Evolutionary conservation across 2,113 vertebrate species (phyloP), one percentile per base, ranked within the genome.

Genomic region (Vulpes vulpes): DNA sequence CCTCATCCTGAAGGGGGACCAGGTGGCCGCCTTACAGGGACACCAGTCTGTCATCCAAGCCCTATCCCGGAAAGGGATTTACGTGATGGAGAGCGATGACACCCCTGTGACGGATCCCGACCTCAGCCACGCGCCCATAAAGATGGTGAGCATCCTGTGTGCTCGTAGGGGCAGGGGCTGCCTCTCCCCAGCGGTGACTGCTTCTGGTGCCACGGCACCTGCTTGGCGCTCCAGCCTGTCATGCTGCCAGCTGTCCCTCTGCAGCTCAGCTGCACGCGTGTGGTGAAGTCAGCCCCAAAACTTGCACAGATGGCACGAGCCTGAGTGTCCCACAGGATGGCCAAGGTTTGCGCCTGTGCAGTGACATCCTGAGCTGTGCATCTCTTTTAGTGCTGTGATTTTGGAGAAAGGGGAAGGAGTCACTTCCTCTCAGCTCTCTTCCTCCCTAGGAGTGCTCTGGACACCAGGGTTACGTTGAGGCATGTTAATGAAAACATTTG

Each of bases 31-130:
- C 0, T 98, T 99, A 82, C 99, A 99, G 96, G 99, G 99, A 57
- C 99, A 99, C 98, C 99, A 99, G 98, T 98, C 99, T 0, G 99
- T 99, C 84, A 99, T 99, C 96, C 99, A 99, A 98, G 98, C 99
- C 25, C 99, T 99, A 97, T 99, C 99, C 89, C 99, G 99, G 12
- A 99, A 99, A 84, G 99, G 99, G 90, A 99, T 99, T 97, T 99
- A 99, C 11, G 99, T 99, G 98, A 99, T 99, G 98, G 99, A 99
- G 99, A 98, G 98, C 0, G 99, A 99, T 35, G 99, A 99, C 85
- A 98, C 98, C 4, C 99, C 99, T 0, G 99, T 99, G 98, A 99
- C 99, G 9, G 99, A 99, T 3, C 98, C 99, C 0, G 99, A 99
- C 95, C 99, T 99, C 96, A 98, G 97, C 97, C 99, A 98, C 0